A percentile compares a stretch with the other conserved stretches of the same genome.
These are phyloP conservation scores for Ictalurus furcatus DNA, from an alignment of 2,113 vertebrate species.

Conservation along the genomic window DNA sequence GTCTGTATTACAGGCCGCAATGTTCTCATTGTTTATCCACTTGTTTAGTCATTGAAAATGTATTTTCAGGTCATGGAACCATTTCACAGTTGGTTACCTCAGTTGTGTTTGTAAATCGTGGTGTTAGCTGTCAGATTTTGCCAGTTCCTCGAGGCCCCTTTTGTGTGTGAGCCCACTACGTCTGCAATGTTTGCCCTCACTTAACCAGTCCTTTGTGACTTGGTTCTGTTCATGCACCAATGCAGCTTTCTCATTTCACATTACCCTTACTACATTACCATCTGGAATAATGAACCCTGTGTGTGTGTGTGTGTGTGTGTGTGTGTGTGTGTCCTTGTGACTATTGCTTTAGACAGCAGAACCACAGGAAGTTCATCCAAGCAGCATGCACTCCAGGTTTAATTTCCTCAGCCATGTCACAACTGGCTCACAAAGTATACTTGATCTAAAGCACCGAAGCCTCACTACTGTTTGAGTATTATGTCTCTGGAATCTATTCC, in stretches of 20 bases:
- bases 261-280: slow-evolving; percentile 68
- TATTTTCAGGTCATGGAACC: not conserved
- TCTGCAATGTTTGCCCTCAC: slow-evolving; percentile 69
- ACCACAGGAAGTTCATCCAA: slow-evolving; percentile 70
- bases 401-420: slow-evolving; percentile 73
- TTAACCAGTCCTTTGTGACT: slow-evolving; percentile 75
- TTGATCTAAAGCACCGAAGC: slow-evolving; percentile 62
- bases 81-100: slow-evolving; percentile 3
- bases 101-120: slow-evolving; percentile 25
- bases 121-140: slow-evolving; percentile 51
- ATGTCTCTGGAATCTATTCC: slow-evolving; percentile 24
- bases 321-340: slow-evolving; percentile 61
- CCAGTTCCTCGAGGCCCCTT: slow-evolving; percentile 52
- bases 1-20: not conserved
- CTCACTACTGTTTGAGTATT: slow-evolving; percentile 40
- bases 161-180: slow-evolving; percentile 63
- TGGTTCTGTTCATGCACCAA: slow-evolving; percentile 72
- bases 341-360: slow-evolving; percentile 73
- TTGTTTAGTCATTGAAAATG: not conserved
- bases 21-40: not conserved
- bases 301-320: slow-evolving; percentile 56
- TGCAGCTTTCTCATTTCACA: slow-evolving; percentile 72
- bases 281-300: slow-evolving; percentile 72
- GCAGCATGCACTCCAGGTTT: slow-evolving; percentile 70
- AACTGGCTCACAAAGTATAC: slow-evolving; percentile 72